A percentile compares a stretch with the other conserved stretches of the same genome.
These are phyloP conservation scores for Poicephalus gulielmi DNA, from an alignment of 2,113 vertebrate species.

Conservation along the genomic window DNA sequence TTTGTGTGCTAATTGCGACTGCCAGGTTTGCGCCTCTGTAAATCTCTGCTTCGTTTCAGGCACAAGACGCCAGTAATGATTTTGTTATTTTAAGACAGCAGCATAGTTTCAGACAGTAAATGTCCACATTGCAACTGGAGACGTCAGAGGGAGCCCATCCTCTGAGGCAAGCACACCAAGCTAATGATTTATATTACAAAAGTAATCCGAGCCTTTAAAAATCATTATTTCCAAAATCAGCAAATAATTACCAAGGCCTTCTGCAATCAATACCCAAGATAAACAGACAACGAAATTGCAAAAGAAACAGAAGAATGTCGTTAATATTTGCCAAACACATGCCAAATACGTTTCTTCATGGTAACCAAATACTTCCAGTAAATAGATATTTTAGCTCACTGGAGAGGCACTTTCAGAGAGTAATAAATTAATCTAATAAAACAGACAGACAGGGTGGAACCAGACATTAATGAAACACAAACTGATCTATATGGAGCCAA, in stretches of 20 bases:
- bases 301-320: constrained; percentile 51
- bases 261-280: constrained; percentile 47
- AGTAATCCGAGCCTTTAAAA: not conserved
- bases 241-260: constrained; percentile 49
- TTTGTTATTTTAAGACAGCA: not conserved
- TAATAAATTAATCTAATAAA: constrained; percentile 69
- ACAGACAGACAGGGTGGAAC: constrained; percentile 66
- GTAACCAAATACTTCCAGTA: constrained; percentile 64
- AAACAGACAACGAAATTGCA: constrained; percentile 49
- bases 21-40: not conserved
- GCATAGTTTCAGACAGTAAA: not conserved
- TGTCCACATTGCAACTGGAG: not conserved
- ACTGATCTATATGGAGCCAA: constrained; percentile 51
- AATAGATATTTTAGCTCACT: constrained; percentile 59
- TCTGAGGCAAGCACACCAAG: not conserved
- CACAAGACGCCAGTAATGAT: not conserved
- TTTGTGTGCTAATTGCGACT: not conserved
- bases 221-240: constrained; percentile 23
- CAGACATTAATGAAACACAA: constrained; percentile 51
- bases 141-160: not conserved
- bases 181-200: constrained; percentile 39
- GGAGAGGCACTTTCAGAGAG: constrained; percentile 55
- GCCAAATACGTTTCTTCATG: constrained; percentile 38
- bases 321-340: constrained; percentile 43
- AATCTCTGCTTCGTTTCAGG: not conserved